Percentiles rank a stretch among this genome's conserved stretches.
Evolutionary conservation across 2,113 vertebrate species (phyloP).

Genomic region (Menura novaehollandiae): DNA sequence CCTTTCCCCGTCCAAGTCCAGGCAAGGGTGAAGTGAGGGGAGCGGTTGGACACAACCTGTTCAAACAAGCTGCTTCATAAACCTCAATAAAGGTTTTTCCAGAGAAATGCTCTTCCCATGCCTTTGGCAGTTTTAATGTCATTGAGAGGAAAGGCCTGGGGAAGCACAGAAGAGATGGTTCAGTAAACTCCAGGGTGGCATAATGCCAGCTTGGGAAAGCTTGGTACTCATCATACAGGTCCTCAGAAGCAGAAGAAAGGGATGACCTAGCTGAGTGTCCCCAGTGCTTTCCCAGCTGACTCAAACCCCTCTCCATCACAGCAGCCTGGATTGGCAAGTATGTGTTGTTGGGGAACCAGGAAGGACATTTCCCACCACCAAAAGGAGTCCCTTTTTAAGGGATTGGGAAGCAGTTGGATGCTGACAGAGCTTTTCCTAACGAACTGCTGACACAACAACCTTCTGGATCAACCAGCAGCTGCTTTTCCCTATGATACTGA

Average conservation of each 20-base stretch:
- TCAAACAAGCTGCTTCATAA: neutral
- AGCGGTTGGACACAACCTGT: neutral
- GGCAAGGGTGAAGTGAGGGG: neutral
- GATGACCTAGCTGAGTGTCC: neutral
- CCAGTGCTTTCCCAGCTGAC: neutral
- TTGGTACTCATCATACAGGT: neutral
- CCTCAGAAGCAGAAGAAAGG: neutral
- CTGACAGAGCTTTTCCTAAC: neutral
- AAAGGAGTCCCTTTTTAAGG: neutral
- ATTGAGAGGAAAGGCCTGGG: neutral
- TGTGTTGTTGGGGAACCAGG: neutral
- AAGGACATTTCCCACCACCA: neutral
- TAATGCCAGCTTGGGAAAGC: neutral
- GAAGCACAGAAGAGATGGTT: neutral
- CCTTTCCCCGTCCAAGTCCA: neutral
- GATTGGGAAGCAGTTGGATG: neutral
- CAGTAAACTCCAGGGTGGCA: neutral
- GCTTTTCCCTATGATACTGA: neutral
- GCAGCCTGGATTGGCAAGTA: neutral
- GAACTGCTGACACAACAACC: neutral
- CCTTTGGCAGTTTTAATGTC: neutral
- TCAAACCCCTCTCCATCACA: neutral
- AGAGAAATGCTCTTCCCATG: neutral
- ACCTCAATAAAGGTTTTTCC: neutral
- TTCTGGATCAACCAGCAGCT: neutral